phyloP scores from a whole-genome alignment of 2,888 invertebrate genomes.

The Cheilosia grossa region DNA sequence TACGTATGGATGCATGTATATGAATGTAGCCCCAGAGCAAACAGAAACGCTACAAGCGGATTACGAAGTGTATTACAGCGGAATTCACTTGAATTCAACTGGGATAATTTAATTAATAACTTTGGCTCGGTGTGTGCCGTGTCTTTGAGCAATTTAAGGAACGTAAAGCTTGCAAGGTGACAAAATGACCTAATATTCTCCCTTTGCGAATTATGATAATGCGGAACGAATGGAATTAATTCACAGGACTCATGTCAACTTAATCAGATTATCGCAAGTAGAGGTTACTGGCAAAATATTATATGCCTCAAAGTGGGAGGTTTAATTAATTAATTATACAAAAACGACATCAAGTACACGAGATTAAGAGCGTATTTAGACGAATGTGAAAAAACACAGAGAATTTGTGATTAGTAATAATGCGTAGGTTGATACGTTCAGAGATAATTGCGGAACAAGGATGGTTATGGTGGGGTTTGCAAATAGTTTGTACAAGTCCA shows the following conservation, averaged over 20 bases:
- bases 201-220: constrained; percentile 34
- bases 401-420: neutral
- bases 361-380: neutral
- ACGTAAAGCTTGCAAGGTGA: constrained; percentile 17
- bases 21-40: neutral
- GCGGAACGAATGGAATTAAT: constrained; percentile 41
- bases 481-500: neutral
- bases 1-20: too few relatives aligned
- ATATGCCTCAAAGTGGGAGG: neutral
- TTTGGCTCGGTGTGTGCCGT: constrained; percentile 21
- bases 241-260: constrained; percentile 42
- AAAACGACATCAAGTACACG: constrained; percentile 5
- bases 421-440: neutral
- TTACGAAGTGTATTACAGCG: neutral
- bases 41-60: neutral
- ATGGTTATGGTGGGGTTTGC: neutral
- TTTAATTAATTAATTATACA: constrained; percentile 40
- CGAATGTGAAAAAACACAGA: neutral
- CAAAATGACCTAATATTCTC: constrained; percentile 37
- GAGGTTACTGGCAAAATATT: constrained; percentile 25
- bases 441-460: neutral
- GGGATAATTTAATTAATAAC: constrained; percentile 9
- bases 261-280: constrained; percentile 49
- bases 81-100: neutral
- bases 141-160: constrained; percentile 23